Evolutionary conservation across 2,888 invertebrate genomes (phyloP).

Genomic region (Ditylenchus weischeri): DNA sequence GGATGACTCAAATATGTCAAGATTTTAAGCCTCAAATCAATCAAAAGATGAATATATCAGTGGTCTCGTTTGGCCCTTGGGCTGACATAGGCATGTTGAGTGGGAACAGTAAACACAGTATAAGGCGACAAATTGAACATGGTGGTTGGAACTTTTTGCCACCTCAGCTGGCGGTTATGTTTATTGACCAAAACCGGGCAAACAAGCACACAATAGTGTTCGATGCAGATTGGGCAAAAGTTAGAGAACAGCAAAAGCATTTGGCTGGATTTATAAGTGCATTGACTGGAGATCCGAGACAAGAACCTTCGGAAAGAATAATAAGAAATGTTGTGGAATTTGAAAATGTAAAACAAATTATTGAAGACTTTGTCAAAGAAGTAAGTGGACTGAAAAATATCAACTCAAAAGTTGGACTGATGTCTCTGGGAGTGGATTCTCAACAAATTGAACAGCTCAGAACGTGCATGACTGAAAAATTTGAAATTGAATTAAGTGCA

Average conservation of each 20-base stretch:
- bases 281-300: slow-evolving; percentile 10
- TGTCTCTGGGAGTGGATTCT: slow-evolving; percentile 54
- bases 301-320: not conserved
- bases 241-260: slow-evolving; percentile 35
- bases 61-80: slow-evolving; percentile 48
- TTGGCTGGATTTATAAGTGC: slow-evolving; percentile 32
- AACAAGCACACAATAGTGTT: slow-evolving; percentile 32
- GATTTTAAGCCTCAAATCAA: not conserved
- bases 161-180: slow-evolving; percentile 25
- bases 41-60: slow-evolving; percentile 11
- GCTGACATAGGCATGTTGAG: slow-evolving; percentile 49
- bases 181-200: slow-evolving; percentile 21
- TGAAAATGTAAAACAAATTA: not conserved
- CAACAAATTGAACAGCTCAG: slow-evolving; percentile 50
- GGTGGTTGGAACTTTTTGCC: slow-evolving; percentile 43
- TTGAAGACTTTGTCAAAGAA: slow-evolving; percentile 24
- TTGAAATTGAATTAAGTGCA: slow-evolving; percentile 51
- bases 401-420: slow-evolving; percentile 40
- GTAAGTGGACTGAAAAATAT: slow-evolving; percentile 39
- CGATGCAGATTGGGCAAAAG: slow-evolving; percentile 38
- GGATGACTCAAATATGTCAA: slow-evolving; percentile 39
- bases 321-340: not conserved
- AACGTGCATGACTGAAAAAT: slow-evolving; percentile 19
- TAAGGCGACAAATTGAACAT: slow-evolving; percentile 38
- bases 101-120: slow-evolving; percentile 27